Conservation (phyloP, 2,113 vertebrate species). For the Cyanoramphus novaezelandiae region DNA sequence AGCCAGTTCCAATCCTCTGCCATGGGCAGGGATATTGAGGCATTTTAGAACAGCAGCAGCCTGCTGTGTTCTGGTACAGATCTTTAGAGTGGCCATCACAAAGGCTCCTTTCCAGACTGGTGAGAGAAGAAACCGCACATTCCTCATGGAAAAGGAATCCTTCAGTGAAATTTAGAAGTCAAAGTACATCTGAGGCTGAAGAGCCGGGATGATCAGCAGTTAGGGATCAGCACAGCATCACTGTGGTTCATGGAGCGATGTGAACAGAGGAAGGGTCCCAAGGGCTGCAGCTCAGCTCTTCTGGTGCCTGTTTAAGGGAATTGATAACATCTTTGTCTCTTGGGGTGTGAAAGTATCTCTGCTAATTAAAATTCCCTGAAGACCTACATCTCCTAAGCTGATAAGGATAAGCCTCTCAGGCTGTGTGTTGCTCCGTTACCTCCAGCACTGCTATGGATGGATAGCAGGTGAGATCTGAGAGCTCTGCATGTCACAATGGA, state of each 20-base stretch:
- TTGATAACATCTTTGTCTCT: conserved; percentile 18
- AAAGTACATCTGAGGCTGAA: not conserved
- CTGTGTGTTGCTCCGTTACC: conserved; percentile 57
- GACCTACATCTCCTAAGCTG: conserved; percentile 84
- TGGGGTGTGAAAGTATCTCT: conserved; percentile 43
- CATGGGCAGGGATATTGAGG: not conserved
- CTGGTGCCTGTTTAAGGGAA: conserved; percentile 36
- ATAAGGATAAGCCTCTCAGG: conserved; percentile 85
- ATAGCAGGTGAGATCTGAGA: conserved; percentile 4
- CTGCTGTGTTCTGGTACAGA: not conserved
- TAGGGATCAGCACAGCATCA: not conserved
- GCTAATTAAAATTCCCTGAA: conserved; percentile 73
- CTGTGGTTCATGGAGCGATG: fast-evolving
- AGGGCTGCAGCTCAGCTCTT: not conserved
- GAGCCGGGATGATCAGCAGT: not conserved
- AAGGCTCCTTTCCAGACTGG: not conserved
- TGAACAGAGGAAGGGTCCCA: not conserved
- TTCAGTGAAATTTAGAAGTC: not conserved
- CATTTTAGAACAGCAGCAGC: not conserved
- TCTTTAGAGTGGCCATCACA: not conserved
- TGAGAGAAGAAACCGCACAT: not conserved
- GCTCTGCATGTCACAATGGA: not conserved
- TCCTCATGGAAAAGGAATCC: not conserved
- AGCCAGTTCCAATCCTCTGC: not conserved
- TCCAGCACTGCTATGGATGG: conserved; percentile 55